Conservation (phyloP, 2,113 vertebrate genomes). For the Mormyrus iriodes region DNA sequence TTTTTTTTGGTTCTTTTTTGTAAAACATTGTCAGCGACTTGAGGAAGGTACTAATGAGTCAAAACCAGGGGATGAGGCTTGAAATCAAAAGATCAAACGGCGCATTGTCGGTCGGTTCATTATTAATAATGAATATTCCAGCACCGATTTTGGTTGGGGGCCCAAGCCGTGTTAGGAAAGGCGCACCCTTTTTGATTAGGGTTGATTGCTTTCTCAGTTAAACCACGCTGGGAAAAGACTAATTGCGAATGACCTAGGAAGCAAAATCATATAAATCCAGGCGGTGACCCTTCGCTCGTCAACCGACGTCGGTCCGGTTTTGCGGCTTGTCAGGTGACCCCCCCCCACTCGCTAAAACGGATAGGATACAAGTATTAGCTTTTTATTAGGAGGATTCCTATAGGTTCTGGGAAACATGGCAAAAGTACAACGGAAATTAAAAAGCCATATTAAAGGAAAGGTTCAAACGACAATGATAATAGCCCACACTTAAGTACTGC, state of each 20-base stretch:
- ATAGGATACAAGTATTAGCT: neutral
- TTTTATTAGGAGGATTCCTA: neutral
- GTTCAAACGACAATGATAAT: conserved; percentile 26
- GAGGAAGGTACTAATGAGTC: neutral
- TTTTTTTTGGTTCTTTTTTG: neutral
- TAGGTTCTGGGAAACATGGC: conserved; percentile 3
- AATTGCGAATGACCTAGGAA: neutral
- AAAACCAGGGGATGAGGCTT: neutral
- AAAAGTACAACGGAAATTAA: conserved; percentile 20
- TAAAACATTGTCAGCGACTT: neutral
- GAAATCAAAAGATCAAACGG: neutral
- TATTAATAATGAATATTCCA: conserved; percentile 17
- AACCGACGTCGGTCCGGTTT: neutral
- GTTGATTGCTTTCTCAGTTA: neutral
- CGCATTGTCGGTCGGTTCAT: conserved; percentile 1
- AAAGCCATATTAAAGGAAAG: conserved; percentile 19
- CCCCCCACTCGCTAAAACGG: neutral
- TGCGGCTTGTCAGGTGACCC: neutral
- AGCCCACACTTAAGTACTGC: conserved; percentile 25
- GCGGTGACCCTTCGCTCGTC: neutral
- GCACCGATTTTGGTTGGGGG: neutral
- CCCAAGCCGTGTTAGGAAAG: neutral
- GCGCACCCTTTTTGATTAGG: neutral
- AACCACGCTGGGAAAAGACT: neutral
- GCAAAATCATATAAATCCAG: neutral